Percentiles rank a stretch among this genome's conserved stretches.
phyloP scores from a whole-genome alignment of 2,113 vertebrate species.

The Gopherus evgoodei region DNA sequence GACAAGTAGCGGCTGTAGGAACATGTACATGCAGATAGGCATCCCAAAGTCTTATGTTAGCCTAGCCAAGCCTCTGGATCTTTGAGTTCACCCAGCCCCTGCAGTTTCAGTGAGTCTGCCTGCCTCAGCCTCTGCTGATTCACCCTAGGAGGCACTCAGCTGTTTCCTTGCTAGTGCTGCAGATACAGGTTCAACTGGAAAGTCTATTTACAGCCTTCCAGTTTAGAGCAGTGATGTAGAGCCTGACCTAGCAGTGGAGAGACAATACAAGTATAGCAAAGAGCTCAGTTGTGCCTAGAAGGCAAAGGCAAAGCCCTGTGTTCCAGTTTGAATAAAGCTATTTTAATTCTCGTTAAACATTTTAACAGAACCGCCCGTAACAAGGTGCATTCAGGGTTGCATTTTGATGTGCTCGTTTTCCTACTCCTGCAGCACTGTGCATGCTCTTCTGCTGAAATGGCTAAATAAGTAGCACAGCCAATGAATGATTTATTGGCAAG shows the following conservation, averaged over 20 bases:
- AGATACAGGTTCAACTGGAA: background rate
- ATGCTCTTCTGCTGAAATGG: background rate
- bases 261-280: background rate
- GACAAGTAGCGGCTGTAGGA: accelerated
- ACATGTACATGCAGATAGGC: background rate
- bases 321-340: background rate
- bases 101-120: background rate
- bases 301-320: background rate
- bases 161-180: accelerated
- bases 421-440: background rate
- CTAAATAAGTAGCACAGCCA: background rate
- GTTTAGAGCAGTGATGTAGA: background rate
- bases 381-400: background rate
- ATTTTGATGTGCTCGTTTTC: background rate
- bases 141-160: background rate
- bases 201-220: background rate
- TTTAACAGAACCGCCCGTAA: background rate
- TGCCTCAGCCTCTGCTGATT: background rate
- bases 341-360: background rate
- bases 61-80: background rate
- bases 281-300: background rate
- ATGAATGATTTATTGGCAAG: background rate
- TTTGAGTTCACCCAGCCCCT: background rate
- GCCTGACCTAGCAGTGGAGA: background rate
- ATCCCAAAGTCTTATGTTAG: background rate